These are phyloP conservation scores for Lasioglossum lativentre DNA, from an alignment of 2,888 invertebrate genomes.

Conservation along the genomic window DNA sequence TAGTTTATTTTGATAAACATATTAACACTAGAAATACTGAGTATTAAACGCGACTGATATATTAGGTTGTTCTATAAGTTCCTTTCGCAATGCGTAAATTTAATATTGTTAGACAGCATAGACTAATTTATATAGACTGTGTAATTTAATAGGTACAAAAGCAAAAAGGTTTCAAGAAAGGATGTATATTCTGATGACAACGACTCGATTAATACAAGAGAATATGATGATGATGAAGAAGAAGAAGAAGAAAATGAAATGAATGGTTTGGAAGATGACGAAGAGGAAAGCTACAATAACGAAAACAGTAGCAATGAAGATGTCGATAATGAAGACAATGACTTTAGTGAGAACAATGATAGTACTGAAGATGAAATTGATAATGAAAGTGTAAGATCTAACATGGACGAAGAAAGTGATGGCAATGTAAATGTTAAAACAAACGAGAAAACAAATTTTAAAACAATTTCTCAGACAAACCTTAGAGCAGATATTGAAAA, in stretches of 20 bases:
- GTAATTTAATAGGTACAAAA: constrained; percentile 87
- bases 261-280: constrained; percentile 67
- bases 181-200: constrained; percentile 75
- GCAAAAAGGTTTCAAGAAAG: constrained; percentile 89
- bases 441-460: constrained; percentile 57
- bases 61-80: no score
- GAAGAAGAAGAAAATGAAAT: constrained; percentile 9
- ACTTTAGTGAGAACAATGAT: constrained; percentile 61
- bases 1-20: neutral
- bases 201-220: constrained; percentile 75
- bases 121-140: no score
- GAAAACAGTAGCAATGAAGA: constrained; percentile 61
- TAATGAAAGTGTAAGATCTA: constrained; percentile 59
- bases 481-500: constrained; percentile 87
- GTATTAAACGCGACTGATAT: neutral
- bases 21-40: no score
- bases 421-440: constrained; percentile 80
- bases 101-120: no score
- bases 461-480: constrained; percentile 86
- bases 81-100: no score
- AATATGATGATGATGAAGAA: constrained; percentile 68
- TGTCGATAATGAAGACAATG: constrained; percentile 61
- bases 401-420: constrained; percentile 77
- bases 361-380: constrained; percentile 59
- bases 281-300: constrained; percentile 59